phyloP scores from a whole-genome alignment of 2,113 vertebrate genomes.

The Mustela lutreola region DNA sequence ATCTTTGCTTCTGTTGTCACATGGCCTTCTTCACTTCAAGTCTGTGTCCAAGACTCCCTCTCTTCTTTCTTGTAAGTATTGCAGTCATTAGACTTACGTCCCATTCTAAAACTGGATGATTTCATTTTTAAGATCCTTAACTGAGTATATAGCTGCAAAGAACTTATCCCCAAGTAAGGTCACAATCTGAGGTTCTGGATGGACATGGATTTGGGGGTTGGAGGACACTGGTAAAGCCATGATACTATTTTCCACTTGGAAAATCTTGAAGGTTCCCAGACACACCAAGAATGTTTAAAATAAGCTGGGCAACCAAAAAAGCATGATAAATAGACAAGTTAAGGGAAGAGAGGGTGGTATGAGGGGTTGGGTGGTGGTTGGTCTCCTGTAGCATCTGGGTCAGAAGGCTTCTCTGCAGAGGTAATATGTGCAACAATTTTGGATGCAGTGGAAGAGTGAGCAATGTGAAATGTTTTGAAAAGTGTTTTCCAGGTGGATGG shows the following conservation, averaged over 20 bases:
- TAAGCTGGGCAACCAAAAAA: background rate
- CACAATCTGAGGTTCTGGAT: background rate
- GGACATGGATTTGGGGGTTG: background rate
- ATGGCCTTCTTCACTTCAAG: background rate
- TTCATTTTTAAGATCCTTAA: background rate
- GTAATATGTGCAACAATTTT: background rate
- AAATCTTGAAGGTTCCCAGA: slow-evolving; percentile 21
- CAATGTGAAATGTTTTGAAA: background rate
- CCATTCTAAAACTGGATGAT: background rate
- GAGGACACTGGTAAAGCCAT: background rate
- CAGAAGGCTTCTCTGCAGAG: background rate
- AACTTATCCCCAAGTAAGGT: background rate
- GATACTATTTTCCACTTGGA: background rate
- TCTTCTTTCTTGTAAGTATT: background rate
- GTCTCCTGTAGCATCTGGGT: background rate
- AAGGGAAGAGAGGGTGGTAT: background rate
- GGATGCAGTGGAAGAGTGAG: background rate
- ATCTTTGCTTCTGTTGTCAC: background rate
- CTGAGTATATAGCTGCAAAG: background rate
- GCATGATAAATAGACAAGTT: background rate
- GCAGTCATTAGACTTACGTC: background rate
- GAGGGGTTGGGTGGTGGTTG: too few relatives aligned
- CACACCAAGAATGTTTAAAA: background rate
- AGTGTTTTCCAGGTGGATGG: background rate
- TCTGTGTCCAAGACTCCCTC: background rate